Percentiles rank a stretch among this genome's conserved stretches.
phyloP scores from a whole-genome alignment of 1,140 invertebrate genomes.

The Belonocnema kinseyi region DNA sequence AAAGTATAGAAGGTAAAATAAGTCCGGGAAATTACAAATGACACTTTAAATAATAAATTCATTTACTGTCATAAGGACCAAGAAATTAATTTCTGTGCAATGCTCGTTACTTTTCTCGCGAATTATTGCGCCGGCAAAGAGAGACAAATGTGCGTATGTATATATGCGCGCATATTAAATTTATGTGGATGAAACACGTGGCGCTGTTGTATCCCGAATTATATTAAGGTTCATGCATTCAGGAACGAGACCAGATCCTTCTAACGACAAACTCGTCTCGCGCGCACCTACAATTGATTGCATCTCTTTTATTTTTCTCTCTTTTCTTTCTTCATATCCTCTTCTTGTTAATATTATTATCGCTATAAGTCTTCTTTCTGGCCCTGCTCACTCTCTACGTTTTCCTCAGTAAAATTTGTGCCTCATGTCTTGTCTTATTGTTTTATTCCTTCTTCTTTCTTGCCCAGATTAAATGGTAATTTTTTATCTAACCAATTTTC shows the following conservation, averaged over 20 bases:
- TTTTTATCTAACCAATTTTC: no score
- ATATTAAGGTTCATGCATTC: slow-evolving; percentile 55
- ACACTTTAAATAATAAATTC: neutral
- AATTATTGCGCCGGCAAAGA: slow-evolving; percentile 26
- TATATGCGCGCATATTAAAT: slow-evolving; percentile 44
- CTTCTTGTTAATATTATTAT: slow-evolving; percentile 27
- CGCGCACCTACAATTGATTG: slow-evolving; percentile 49
- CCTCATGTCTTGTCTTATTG: slow-evolving; percentile 17
- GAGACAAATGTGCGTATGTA: neutral
- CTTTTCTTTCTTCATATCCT: slow-evolving; percentile 34
- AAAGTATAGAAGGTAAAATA: neutral
- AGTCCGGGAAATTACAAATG: neutral
- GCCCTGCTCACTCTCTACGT: neutral
- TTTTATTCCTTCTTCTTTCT: slow-evolving; percentile 8
- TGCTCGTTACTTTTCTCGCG: slow-evolving; percentile 32
- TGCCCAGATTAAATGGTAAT: slow-evolving; percentile 21
- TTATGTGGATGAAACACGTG: slow-evolving; percentile 38
- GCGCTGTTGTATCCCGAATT: slow-evolving; percentile 49
- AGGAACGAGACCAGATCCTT: slow-evolving; percentile 48
- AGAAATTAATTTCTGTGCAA: slow-evolving; percentile 11
- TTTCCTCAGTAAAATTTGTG: slow-evolving; percentile 8
- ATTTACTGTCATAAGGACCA: neutral
- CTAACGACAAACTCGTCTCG: slow-evolving; percentile 53
- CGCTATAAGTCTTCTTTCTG: slow-evolving; percentile 28
- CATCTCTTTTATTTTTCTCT: slow-evolving; percentile 39